Base-by-base conservation (phyloP, 1,140 invertebrate species). In the Panonychus citri region DNA sequence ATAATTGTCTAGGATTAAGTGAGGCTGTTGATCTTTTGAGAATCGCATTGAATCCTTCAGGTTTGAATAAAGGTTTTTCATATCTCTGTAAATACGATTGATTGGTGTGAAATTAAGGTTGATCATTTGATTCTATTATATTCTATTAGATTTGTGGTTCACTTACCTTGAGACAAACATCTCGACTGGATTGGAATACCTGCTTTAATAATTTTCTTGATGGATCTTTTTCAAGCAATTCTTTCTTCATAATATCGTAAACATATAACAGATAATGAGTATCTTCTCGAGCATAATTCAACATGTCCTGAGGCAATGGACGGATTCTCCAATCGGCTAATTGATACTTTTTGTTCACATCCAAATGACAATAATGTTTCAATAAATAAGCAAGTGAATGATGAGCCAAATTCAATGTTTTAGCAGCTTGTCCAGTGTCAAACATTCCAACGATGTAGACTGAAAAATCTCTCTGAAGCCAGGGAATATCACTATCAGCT, bases 391-490 rank as follows among this genome's bases (percentile, higher is more conserved):
- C 77, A 26, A 97, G 72, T 21, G 85, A 87, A 3, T 81, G 72
- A 30, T 78, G 76, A 0, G 77, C 71, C 59, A 84, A 75, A n/a
- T 77, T 74, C 0, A 97, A 71, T 0, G 78, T 70, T 60, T 81
- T 78, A 0, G 87, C 79, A 0, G 90, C 91, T 64, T 84, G 78
- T 67, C 87, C 77, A 0, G 93, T 98, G 67, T 99, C 94, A 69
- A 98, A 96, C 79, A 98, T 81, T 64, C 95, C 94, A 0, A 98
- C 89, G 19, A 98, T 68, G 66, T 98, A 98, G 0, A 98, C 62
- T 0, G 86, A 84, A 55, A 97, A 79, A 73, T 99, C 94, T 49
- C 86, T 75, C 68, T 98, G 94, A 24, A 99, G 70, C 94, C 94
- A 98, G 24, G 79, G 69, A 34, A 98, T 76, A 68, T 99, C 94